A percentile compares a stretch with the other conserved stretches of the same genome.
Conservation (phyloP, 2,113 vertebrate genomes). For the Phycodurus eques region DNA sequence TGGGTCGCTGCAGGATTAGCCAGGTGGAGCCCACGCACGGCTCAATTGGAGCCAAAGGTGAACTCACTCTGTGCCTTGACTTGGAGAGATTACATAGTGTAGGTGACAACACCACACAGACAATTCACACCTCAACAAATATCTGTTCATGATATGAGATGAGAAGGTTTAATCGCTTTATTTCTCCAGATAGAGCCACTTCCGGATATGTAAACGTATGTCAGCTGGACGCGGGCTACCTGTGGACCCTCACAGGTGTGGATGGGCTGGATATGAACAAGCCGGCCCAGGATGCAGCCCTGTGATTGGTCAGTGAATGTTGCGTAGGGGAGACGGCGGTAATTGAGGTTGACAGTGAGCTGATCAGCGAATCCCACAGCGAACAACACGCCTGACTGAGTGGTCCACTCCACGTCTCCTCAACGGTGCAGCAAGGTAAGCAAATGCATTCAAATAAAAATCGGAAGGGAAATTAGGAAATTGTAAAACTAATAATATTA, state of each 20-base stretch:
- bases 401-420: neutral
- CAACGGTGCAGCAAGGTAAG: constrained; percentile 50
- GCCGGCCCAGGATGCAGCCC: neutral
- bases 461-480: no score
- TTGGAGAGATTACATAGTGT: neutral
- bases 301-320: constrained; percentile 54
- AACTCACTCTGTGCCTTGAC: constrained; percentile 50
- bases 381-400: neutral
- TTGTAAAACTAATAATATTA: neutral
- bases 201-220: neutral
- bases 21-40: constrained; percentile 18
- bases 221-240: neutral
- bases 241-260: neutral
- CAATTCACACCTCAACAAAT: neutral
- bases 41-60: constrained; percentile 37
- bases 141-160: neutral
- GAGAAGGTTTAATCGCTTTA: neutral
- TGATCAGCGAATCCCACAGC: constrained; percentile 26
- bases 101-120: neutral
- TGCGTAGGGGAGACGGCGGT: constrained; percentile 51
- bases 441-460: neutral
- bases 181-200: neutral
- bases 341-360: constrained; percentile 65
- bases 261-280: constrained; percentile 14
- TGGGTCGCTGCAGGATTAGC: constrained; percentile 68